Evolutionary conservation across 2,797 vertebrate genomes (phyloP).

Genomic region (Aythya fuligula): DNA sequence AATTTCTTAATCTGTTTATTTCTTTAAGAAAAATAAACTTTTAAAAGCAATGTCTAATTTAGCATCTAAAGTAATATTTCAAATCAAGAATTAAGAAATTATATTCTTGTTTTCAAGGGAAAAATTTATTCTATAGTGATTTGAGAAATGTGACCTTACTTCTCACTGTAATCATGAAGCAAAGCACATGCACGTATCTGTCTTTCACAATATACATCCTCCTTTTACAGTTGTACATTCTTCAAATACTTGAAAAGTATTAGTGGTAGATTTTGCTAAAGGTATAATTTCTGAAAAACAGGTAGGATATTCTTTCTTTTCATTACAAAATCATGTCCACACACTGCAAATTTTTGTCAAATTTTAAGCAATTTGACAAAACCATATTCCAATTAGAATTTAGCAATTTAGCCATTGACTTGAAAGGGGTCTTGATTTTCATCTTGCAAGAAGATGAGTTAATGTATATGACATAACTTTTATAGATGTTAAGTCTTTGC

Average conservation of each 20-base stretch:
- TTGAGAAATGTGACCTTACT: background rate
- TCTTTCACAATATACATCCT: background rate
- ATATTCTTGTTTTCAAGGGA: background rate
- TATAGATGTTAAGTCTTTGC: background rate
- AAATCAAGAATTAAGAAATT: background rate
- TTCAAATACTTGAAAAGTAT: background rate
- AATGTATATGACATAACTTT: background rate
- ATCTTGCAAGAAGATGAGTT: background rate
- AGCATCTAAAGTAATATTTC: background rate
- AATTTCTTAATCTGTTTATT: constrained; percentile 6
- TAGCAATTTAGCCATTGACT: background rate
- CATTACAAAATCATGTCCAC: background rate
- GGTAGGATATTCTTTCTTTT: background rate
- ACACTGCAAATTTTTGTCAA: background rate
- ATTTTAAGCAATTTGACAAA: background rate
- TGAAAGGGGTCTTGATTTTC: background rate
- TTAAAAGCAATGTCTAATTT: constrained; percentile 25
- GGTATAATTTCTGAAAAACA: background rate
- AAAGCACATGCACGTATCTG: background rate
- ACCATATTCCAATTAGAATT: background rate
- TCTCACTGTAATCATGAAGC: background rate
- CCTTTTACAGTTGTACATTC: background rate
- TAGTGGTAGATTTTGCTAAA: background rate
- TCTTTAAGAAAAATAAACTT: constrained; percentile 30
- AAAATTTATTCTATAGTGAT: background rate